Evolutionary conservation across 2,113 vertebrate species (phyloP).

Genomic region (Arvicanthis niloticus): DNA sequence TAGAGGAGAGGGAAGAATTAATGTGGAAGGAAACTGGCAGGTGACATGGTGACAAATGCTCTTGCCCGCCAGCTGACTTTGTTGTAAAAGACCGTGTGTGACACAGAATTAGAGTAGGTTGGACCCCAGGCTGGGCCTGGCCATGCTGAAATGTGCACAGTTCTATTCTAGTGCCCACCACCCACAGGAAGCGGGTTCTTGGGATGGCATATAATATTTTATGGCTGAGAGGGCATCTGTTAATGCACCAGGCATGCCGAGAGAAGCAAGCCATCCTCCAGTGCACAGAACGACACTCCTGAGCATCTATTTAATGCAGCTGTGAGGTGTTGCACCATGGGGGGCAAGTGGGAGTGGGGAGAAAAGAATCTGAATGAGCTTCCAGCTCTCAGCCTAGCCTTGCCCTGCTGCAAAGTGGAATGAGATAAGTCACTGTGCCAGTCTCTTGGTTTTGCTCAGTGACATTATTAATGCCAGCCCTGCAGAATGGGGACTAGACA

Average conservation of each 20-base stretch:
- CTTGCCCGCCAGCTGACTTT: neutral
- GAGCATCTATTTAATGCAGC: constrained; percentile 8
- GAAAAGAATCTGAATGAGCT: neutral
- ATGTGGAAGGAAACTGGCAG: neutral
- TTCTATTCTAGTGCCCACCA: neutral
- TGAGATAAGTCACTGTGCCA: constrained; percentile 16
- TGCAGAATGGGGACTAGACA: neutral
- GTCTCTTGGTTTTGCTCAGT: neutral
- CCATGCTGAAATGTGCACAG: neutral
- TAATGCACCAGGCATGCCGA: constrained; percentile 45
- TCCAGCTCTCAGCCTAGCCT: neutral
- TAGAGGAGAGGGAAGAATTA: neutral
- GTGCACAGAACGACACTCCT: neutral
- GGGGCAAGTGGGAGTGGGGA: neutral
- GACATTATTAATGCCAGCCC: constrained; percentile 9
- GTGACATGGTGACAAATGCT: neutral
- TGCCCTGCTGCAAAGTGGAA: neutral
- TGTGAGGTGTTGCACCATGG: neutral
- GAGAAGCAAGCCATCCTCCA: constrained; percentile 32
- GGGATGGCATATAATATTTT: neutral
- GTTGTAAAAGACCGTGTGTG: neutral
- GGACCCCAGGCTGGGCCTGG: neutral
- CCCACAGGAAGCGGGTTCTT: neutral
- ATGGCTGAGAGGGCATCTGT: constrained; percentile 24
- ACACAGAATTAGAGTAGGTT: neutral